These are phyloP conservation scores for Brachionus paranguensis DNA, from an alignment of 1,140 invertebrate genomes.

Conservation along the genomic window DNA sequence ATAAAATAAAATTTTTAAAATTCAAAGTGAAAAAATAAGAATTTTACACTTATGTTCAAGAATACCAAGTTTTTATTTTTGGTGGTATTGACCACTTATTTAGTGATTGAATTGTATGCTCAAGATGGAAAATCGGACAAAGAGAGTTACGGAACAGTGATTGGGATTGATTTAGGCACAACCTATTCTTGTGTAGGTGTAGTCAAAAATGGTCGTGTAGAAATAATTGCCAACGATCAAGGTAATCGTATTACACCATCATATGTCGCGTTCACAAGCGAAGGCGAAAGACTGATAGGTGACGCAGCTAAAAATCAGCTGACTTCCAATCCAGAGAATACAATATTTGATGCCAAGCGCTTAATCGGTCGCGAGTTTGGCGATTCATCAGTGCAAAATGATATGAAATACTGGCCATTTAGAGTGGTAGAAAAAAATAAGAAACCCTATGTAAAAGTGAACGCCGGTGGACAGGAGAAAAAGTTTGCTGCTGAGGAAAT, in stretches of 20 bases:
- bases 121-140: not conserved
- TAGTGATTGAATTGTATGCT: not conserved
- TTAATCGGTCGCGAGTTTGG: slow-evolving; percentile 85
- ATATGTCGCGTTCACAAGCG: slow-evolving; percentile 40
- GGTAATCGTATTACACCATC: slow-evolving; percentile 42
- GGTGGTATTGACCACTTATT: not conserved
- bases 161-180: slow-evolving; percentile 62
- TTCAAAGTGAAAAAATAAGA: not conserved
- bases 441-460: slow-evolving; percentile 70
- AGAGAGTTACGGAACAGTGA: slow-evolving; percentile 38
- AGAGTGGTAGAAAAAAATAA: slow-evolving; percentile 76
- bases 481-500: slow-evolving; percentile 93
- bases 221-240: slow-evolving; percentile 42
- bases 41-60: not conserved
- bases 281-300: slow-evolving; percentile 38
- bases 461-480: slow-evolving; percentile 67
- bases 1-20: not conserved
- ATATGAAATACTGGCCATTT: slow-evolving; percentile 64
- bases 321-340: slow-evolving; percentile 89
- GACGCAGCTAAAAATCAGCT: slow-evolving; percentile 85
- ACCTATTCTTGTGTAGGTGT: slow-evolving; percentile 83
- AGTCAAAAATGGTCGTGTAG: slow-evolving; percentile 62
- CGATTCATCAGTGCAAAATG: slow-evolving; percentile 65
- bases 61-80: not conserved
- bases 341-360: slow-evolving; percentile 85